These are phyloP conservation scores for Nestor notabilis DNA, from an alignment of 2,113 vertebrate species.

Conservation along the genomic window DNA sequence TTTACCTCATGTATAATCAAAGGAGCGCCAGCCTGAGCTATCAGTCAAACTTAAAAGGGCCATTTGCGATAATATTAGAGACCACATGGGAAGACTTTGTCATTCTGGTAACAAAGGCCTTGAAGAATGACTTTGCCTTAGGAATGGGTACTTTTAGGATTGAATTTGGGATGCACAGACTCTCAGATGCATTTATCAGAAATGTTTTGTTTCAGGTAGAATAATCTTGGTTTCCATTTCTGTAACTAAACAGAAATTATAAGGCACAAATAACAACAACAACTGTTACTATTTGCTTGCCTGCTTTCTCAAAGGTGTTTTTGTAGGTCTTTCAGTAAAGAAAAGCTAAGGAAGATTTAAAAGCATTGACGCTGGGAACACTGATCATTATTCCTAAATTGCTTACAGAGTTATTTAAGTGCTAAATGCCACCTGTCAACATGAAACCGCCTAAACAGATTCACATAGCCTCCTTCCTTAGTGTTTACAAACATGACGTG, in stretches of 20 bases:
- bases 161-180: not conserved
- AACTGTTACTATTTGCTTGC: not conserved
- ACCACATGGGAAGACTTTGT: not conserved
- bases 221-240: not conserved
- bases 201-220: not conserved
- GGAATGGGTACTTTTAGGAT: not conserved
- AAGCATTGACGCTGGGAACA: not conserved
- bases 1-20: conserved; percentile 22
- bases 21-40: not conserved
- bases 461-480: not conserved
- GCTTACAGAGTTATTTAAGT: not conserved
- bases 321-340: not conserved
- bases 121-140: not conserved
- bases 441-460: not conserved
- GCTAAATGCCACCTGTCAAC: not conserved
- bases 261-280: not conserved
- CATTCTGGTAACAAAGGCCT: conserved; percentile 20
- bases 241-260: not conserved
- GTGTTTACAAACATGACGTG: not conserved
- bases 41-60: conserved; percentile 15
- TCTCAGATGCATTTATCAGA: not conserved
- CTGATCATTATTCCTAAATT: not conserved
- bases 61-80: conserved; percentile 6
- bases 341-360: not conserved
- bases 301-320: not conserved